These are phyloP conservation scores for Osedax frankpressi DNA, from an alignment of 2,888 invertebrate species.

Conservation along the genomic window DNA sequence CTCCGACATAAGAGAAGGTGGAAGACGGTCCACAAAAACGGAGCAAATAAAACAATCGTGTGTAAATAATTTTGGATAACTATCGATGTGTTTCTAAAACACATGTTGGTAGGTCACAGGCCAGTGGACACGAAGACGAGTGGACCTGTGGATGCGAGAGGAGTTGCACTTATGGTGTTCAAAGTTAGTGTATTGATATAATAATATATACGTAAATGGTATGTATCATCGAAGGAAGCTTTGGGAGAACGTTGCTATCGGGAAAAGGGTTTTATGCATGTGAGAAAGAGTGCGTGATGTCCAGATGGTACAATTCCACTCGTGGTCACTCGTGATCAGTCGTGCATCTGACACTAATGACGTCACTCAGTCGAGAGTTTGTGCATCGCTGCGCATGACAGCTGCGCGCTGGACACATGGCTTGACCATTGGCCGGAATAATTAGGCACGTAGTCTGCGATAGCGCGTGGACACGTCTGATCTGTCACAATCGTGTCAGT, in stretches of 20 bases:
- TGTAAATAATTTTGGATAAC: neutral
- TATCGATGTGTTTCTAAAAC: neutral
- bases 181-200: neutral
- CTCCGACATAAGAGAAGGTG: neutral
- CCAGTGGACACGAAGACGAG: neutral
- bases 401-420: constrained; percentile 5
- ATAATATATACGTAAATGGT: neutral
- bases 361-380: constrained; percentile 11
- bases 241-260: neutral
- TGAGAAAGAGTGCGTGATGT: constrained; percentile 3
- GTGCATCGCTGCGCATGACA: constrained; percentile 9
- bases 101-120: neutral
- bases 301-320: constrained; percentile 6
- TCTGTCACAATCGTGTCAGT: neutral
- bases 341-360: constrained; percentile 10
- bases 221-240: neutral
- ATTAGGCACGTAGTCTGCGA: constrained; percentile 4
- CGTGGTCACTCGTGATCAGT: constrained; percentile 8
- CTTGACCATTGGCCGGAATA: constrained; percentile 9
- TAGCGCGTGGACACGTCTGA: constrained; percentile 1
- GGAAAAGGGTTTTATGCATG: neutral
- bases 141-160: neutral
- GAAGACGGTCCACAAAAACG: neutral
- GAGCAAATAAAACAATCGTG: neutral
- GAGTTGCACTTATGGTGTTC: neutral